Base-by-base conservation (phyloP, 2,888 invertebrate genomes). In the Caenorhabditis japonica region DNA sequence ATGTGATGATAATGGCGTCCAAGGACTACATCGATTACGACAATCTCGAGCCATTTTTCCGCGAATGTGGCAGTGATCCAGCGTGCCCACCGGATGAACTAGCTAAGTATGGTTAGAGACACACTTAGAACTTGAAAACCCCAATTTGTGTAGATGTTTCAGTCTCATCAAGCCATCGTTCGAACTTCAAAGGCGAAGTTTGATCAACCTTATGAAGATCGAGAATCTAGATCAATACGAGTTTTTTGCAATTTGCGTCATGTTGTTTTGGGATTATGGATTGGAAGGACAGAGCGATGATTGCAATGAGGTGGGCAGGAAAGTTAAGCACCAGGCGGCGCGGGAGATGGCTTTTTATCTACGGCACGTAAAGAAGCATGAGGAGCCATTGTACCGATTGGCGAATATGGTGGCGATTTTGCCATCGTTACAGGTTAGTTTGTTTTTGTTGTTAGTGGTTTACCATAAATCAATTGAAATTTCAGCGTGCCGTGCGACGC, bases 211-310 rank as follows among this genome's bases (percentile, higher is more conserved):
- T 5, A 53, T 76, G 43, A 30, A 59, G 7, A 25, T 15, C 2
- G 56, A 60, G 23, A 39, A 43, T 33, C 46, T 76, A n/a, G 61
- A 59, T 10, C 51, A 36, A 21, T 62, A 62, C 38, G 76, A 76
- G 36, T 76, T 76, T 52, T 64, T 69, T 23, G 64, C 69, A 4
- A 38, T 76, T 1, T 49, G 49, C n/a, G 53, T 43, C 12, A 25
- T 68, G 1, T 21, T 64, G 13, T 53, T 76, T 10, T 76, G 76
- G 76, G 76, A 76, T 43, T 59, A 69, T 36, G 76, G 76, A 46
- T 21, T 76, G 13, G 72, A 72, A n/a, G 76, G 72, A 8, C 70
- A 73, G 25, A 44, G 60, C 2, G 60, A 55, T 15, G 69, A 68
- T 15, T 69, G 69, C n/a, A 73, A 51, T 39, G 30, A 51, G 2